Conservation (phyloP, 2,888 invertebrate species). For the Eledona agricola region DNA sequence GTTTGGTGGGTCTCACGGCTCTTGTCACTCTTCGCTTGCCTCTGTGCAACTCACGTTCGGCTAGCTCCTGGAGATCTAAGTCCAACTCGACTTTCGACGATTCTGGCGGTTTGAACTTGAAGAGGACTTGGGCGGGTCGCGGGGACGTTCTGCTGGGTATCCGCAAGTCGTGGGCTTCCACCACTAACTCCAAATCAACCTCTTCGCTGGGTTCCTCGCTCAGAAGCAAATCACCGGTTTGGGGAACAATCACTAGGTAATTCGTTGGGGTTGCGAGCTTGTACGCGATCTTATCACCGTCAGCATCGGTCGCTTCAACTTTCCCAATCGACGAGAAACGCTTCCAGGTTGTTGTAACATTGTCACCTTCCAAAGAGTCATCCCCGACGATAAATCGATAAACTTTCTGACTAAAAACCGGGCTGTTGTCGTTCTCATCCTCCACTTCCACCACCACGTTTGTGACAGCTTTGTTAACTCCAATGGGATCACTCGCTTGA, state of each 20-base stretch:
- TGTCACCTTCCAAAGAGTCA: constrained; percentile 67
- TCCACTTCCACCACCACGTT: constrained; percentile 78
- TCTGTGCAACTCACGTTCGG: constrained; percentile 69
- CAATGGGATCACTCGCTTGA: constrained; percentile 81
- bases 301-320: constrained; percentile 87
- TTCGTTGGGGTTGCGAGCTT: constrained; percentile 82
- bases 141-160: constrained; percentile 76
- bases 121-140: constrained; percentile 77
- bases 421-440: constrained; percentile 93
- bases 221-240: constrained; percentile 83
- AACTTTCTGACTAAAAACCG: constrained; percentile 79
- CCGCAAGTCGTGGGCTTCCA: constrained; percentile 85
- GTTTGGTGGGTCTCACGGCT: constrained; percentile 93
- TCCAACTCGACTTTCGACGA: constrained; percentile 67
- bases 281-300: constrained; percentile 93
- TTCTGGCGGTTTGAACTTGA: constrained; percentile 73
- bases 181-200: constrained; percentile 71
- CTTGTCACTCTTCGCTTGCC: constrained; percentile 84
- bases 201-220: constrained; percentile 78
- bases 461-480: constrained; percentile 83
- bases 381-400: constrained; percentile 82
- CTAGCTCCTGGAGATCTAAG: constrained; percentile 64
- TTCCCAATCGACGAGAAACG: constrained; percentile 85
- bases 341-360: constrained; percentile 74
- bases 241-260: constrained; percentile 88